These are phyloP conservation scores for Pseudomyrmex sp. DNA, from an alignment of 1,140 invertebrate genomes.

Conservation along the genomic window DNA sequence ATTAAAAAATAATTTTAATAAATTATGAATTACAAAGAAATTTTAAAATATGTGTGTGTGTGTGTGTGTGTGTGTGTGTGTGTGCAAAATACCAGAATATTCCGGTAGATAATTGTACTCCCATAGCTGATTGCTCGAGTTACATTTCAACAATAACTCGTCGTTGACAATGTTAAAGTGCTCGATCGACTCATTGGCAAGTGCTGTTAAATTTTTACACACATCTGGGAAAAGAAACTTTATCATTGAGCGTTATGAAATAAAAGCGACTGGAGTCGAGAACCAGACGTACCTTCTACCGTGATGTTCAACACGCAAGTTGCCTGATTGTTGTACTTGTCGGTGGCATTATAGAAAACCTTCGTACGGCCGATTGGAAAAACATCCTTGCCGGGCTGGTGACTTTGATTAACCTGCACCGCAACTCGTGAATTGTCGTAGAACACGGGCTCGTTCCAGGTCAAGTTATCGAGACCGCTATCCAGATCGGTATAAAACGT, in stretches of 20 bases:
- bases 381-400: conserved; percentile 61
- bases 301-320: conserved; percentile 88
- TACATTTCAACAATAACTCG: conserved; percentile 74
- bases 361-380: conserved; percentile 87
- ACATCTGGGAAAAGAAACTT: conserved; percentile 78
- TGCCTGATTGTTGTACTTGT: conserved; percentile 87
- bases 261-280: not conserved
- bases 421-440: conserved; percentile 88
- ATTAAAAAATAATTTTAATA: too few relatives aligned
- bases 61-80: too few relatives aligned
- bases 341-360: conserved; percentile 87
- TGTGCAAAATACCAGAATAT: conserved; percentile 85
- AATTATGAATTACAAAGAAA: too few relatives aligned
- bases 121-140: conserved; percentile 73
- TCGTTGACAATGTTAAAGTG: conserved; percentile 63
- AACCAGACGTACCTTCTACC: conserved; percentile 86
- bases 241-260: not conserved
- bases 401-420: conserved; percentile 79
- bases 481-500: conserved; percentile 84
- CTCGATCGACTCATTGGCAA: conserved; percentile 85
- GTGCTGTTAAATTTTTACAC: conserved; percentile 86
- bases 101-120: conserved; percentile 84
- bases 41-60: too few relatives aligned
- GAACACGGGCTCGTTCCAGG: conserved; percentile 89
- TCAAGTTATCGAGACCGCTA: conserved; percentile 80